Conservation (phyloP, 2,113 vertebrate species). For the Neomonachus schauinslandi region DNA sequence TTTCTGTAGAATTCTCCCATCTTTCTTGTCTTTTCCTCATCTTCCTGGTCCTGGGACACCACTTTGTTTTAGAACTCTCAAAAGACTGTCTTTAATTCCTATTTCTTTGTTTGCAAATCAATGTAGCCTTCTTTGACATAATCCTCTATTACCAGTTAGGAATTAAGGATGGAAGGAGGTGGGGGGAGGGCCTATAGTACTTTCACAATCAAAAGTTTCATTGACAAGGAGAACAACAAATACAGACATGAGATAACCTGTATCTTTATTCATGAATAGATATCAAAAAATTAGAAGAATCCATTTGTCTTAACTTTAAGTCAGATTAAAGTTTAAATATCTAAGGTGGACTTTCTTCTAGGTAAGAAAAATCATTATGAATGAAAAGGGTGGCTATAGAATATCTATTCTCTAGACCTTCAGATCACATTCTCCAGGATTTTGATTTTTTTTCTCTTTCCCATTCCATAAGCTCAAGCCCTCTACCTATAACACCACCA, state of each 20-base stretch:
- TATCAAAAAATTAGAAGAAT: not conserved
- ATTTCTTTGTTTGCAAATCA: not conserved
- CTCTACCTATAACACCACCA: not conserved
- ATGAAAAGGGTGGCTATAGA: not conserved
- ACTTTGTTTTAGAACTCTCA: not conserved
- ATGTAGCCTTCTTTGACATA: not conserved
- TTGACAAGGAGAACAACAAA: not conserved
- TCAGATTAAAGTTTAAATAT: constrained; percentile 33
- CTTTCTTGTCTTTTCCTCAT: not conserved
- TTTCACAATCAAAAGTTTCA: not conserved
- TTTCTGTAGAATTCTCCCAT: too few species aligned
- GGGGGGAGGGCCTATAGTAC: accelerated
- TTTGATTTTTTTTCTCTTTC: not conserved
- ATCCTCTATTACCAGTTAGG: not conserved
- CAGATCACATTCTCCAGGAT: not conserved
- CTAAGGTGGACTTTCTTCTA: not conserved
- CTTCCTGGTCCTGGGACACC: not conserved
- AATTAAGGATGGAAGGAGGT: not conserved
- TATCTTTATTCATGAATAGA: not conserved
- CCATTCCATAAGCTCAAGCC: not conserved
- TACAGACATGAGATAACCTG: not conserved
- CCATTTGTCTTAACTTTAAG: not conserved
- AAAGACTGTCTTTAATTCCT: not conserved
- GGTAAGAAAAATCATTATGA: not conserved
- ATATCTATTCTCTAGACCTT: not conserved